Evolutionary conservation across 1,140 invertebrate genomes (phyloP).

Genomic region (Anoplophora glabripennis): DNA sequence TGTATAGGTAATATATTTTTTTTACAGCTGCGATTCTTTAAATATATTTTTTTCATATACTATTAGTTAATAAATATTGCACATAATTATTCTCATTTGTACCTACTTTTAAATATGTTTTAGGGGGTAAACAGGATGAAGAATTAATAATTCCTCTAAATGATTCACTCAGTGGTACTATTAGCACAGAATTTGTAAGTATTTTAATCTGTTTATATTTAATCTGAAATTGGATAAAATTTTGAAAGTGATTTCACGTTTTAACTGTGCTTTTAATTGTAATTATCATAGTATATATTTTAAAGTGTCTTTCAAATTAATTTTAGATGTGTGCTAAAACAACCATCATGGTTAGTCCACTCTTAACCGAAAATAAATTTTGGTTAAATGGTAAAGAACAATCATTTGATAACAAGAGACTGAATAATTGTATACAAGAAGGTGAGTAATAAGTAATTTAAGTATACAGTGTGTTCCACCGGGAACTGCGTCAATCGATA

Average conservation of each 20-base stretch:
- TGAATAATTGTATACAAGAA: conserved; percentile 76
- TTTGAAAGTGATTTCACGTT: conserved; percentile 4
- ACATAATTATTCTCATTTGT: too few relatives aligned
- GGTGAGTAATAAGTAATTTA: too few relatives aligned
- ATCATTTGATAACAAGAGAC: conserved; percentile 66
- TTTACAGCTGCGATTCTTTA: too few relatives aligned
- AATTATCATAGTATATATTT: background rate
- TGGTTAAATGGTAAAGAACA: conserved; percentile 89
- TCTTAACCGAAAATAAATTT: conserved; percentile 74
- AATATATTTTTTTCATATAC: too few relatives aligned
- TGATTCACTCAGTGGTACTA: conserved; percentile 91
- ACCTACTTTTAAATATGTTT: conserved; percentile 44
- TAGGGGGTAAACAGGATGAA: conserved; percentile 95
- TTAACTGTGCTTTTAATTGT: background rate
- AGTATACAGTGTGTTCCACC: too few relatives aligned
- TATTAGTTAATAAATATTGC: too few relatives aligned
- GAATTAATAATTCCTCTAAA: conserved; percentile 92
- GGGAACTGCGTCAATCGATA: too few relatives aligned
- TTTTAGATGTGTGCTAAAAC: conserved; percentile 86
- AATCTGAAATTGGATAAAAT: too few relatives aligned
- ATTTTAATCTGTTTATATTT: too few relatives aligned
- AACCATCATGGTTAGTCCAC: conserved; percentile 69
- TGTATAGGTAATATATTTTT: too few relatives aligned
- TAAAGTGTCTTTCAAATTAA: conserved; percentile 5
- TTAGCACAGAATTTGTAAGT: conserved; percentile 76